phyloP scores from a whole-genome alignment of 2,797 vertebrate species.

The Microctenopoma steveboyesi region DNA sequence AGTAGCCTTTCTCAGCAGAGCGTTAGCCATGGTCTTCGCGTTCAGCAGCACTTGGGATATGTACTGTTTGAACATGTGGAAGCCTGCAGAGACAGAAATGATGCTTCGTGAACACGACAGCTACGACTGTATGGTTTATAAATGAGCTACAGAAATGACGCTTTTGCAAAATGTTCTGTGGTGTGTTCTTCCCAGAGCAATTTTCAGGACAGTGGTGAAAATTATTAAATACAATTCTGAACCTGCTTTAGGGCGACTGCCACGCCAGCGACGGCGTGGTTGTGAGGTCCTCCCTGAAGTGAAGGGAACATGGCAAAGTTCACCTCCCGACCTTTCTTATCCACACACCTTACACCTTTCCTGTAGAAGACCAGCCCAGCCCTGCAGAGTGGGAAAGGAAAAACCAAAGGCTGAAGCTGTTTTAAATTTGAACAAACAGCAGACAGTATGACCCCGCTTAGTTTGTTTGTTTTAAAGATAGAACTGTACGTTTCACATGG shows the following conservation, averaged over 20 bases:
- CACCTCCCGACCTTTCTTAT: constrained; percentile 86
- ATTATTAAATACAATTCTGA: neutral
- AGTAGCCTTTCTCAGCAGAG: constrained; percentile 85
- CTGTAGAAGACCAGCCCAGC: constrained; percentile 89
- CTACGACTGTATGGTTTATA: constrained; percentile 17
- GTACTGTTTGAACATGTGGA: constrained; percentile 87
- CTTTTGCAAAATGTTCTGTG: neutral
- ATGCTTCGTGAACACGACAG: constrained; percentile 8
- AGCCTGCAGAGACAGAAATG: constrained; percentile 74
- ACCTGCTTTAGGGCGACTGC: constrained; percentile 90
- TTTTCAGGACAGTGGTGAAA: neutral
- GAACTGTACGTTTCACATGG: neutral
- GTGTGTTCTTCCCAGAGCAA: neutral
- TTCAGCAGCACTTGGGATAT: constrained; percentile 87
- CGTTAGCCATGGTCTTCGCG: constrained; percentile 85
- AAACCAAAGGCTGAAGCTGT: neutral
- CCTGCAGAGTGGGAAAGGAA: constrained; percentile 69
- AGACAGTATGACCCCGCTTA: neutral
- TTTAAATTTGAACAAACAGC: neutral
- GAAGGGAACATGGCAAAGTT: constrained; percentile 92
- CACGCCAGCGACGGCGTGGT: constrained; percentile 89
- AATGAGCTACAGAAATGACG: constrained; percentile 1
- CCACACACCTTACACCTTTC: constrained; percentile 84
- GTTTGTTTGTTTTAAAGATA: neutral
- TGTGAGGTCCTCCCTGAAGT: constrained; percentile 90